A percentile compares a stretch with the other conserved stretches of the same genome.
phyloP scores from a whole-genome alignment of 23 tunicate species.

The Botrylloides violaceus region DNA sequence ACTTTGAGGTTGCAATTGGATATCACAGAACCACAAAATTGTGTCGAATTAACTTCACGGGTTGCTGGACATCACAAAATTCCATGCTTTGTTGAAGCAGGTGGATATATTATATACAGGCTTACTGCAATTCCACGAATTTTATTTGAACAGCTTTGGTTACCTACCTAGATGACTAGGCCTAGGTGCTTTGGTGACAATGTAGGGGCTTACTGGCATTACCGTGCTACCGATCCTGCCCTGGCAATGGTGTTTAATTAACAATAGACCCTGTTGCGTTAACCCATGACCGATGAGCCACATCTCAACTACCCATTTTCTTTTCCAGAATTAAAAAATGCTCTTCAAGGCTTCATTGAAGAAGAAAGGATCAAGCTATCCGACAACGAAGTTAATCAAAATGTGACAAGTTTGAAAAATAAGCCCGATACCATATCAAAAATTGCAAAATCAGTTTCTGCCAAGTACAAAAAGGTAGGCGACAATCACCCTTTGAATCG shows the following conservation, averaged over 20 bases:
- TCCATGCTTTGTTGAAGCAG: conserved; percentile 61
- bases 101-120: conserved; percentile 11
- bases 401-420: conserved; percentile 13
- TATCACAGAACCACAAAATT: conserved; percentile 31
- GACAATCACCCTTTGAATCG: too few relatives aligned
- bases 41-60: conserved; percentile 65
- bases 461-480: conserved; percentile 56
- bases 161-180: too few relatives aligned
- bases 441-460: conserved; percentile 39
- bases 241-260: too few relatives aligned
- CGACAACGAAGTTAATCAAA: conserved; percentile 13
- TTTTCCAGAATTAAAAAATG: conserved; percentile 29
- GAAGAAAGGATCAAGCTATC: conserved; percentile 24
- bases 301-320: not conserved
- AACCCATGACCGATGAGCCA: too few relatives aligned
- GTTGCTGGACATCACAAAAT: conserved; percentile 49
- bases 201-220: too few relatives aligned
- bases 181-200: too few relatives aligned
- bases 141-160: too few relatives aligned
- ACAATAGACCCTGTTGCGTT: too few relatives aligned
- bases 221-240: too few relatives aligned
- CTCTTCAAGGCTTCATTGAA: conserved; percentile 41
- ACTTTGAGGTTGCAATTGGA: conserved; percentile 36
- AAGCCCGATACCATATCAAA: conserved; percentile 26
- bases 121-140: not conserved